Evolutionary conservation across 1,140 invertebrate genomes (phyloP).

Genomic region (Carcinoscorpius rotundicauda): DNA sequence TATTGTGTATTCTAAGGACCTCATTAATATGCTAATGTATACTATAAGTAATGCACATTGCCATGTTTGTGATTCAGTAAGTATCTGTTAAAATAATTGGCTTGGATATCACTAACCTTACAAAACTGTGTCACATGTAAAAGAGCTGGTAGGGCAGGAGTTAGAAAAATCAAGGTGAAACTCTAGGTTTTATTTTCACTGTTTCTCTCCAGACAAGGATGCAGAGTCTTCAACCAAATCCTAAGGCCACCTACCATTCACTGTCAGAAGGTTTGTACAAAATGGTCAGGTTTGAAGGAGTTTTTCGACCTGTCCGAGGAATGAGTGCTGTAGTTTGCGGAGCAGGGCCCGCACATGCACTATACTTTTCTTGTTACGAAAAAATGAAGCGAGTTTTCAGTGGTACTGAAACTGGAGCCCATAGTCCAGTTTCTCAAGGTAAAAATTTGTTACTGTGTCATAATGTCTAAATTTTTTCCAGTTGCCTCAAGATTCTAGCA

Average conservation of each 20-base stretch:
- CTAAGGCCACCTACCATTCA: slow-evolving; percentile 51
- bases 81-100: no score
- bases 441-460: slow-evolving; percentile 25
- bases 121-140: no score
- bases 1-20: no score
- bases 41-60: no score
- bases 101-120: no score
- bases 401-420: slow-evolving; percentile 26
- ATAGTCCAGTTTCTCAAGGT: slow-evolving; percentile 60
- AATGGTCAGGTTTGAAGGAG: slow-evolving; percentile 83
- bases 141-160: no score
- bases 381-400: slow-evolving; percentile 67
- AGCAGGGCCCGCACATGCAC: slow-evolving; percentile 94
- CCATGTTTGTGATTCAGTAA: no score
- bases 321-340: slow-evolving; percentile 84
- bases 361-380: slow-evolving; percentile 98
- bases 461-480: no score
- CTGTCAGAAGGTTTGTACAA: slow-evolving; percentile 62
- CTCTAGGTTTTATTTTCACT: no score
- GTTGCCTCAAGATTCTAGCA: no score
- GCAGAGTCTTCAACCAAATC: slow-evolving; percentile 73
- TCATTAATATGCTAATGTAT: no score
- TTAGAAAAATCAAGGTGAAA: no score
- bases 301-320: slow-evolving; percentile 78
- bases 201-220: slow-evolving; percentile 76